Base-by-base conservation (phyloP, 1,140 invertebrate genomes). In the Drosophila obscura region DNA sequence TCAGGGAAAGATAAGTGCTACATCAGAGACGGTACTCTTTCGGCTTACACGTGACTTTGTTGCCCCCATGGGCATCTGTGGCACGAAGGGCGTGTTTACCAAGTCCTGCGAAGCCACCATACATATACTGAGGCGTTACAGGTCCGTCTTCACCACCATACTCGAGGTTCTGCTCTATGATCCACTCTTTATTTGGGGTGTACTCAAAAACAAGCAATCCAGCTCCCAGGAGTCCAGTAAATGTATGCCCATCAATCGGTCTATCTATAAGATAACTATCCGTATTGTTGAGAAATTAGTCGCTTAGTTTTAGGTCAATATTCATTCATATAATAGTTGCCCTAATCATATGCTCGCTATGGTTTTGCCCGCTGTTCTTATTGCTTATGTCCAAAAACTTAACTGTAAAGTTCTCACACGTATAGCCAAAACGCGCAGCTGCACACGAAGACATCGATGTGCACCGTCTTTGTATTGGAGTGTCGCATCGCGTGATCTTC, bases 151-250 rank as follows among this genome's bases (percentile, higher is more conserved):
- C 64, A 92, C 97, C 52, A 98, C 97, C 4, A 96, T 99, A 61
- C 93, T 99, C 46, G 96, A 98, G 92, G 98, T 99, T 9, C 91
- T 99, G 11, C 93, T 99, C n/a, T 97, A 98, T 85, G 98, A 99
- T 93, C 98, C 98, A 0, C 93, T 98, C 2, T 97, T 98, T 91
- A 94, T 94, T 8, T 99, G 98, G 98, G 90, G 80, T 19, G 77
- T 84, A 1, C 64, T 90, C 0, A 67, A 52, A 28, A 65, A 55
- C 1, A 69, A 79, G 6, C 35, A 80, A 49, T 22, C 63, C 1
- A 16, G 31, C 13, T 45, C 64, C 9, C 62, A 65, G 31, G 44
- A 68, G 13, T 49, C 66, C 6, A 50, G 77, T 75, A 15, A 53
- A 13, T 4, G 68, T 48, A 11, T 31, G 35, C 3, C 0, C 26